Conservation (phyloP, 2,797 vertebrate species). For the Hapalemur alaotrensis region DNA sequence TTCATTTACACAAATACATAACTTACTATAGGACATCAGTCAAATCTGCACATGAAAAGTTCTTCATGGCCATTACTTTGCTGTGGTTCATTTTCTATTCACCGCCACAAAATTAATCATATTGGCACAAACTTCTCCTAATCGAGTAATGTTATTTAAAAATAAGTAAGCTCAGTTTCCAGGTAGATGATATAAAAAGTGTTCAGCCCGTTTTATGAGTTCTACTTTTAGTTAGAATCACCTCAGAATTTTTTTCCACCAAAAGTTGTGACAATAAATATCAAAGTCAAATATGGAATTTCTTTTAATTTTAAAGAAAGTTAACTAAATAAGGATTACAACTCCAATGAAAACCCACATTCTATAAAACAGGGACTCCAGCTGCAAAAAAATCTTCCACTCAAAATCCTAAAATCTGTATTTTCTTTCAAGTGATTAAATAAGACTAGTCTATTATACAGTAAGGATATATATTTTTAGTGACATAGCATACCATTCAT, state of each 20-base stretch:
- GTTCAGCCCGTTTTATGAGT: not conserved
- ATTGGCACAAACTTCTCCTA: slow-evolving; percentile 1
- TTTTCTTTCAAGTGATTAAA: slow-evolving; percentile 51
- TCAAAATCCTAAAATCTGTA: slow-evolving; percentile 39
- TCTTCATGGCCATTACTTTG: slow-evolving; percentile 31
- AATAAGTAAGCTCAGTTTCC: not conserved
- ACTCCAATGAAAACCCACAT: slow-evolving; percentile 14
- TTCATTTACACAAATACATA: not conserved
- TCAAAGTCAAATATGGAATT: slow-evolving; percentile 21
- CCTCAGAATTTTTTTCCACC: not conserved
- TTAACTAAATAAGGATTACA: slow-evolving; percentile 35
- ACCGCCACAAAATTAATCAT: slow-evolving; percentile 25
- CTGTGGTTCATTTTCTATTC: not conserved
- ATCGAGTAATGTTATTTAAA: slow-evolving; percentile 5
- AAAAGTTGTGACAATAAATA: slow-evolving; percentile 7
- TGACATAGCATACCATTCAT: slow-evolving; percentile 34
- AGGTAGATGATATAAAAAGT: slow-evolving; percentile 22
- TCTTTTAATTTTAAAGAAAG: slow-evolving; percentile 51
- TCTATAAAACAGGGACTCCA: slow-evolving; percentile 4
- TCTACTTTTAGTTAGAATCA: slow-evolving; percentile 55
- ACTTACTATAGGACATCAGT: not conserved
- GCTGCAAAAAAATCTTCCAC: not conserved
- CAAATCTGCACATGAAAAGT: slow-evolving; percentile 30
- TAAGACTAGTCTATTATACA: slow-evolving; percentile 23
- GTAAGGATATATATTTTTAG: slow-evolving; percentile 36